Evolutionary conservation across 2,888 invertebrate genomes (phyloP).

Genomic region (Melanophora roralis): DNA sequence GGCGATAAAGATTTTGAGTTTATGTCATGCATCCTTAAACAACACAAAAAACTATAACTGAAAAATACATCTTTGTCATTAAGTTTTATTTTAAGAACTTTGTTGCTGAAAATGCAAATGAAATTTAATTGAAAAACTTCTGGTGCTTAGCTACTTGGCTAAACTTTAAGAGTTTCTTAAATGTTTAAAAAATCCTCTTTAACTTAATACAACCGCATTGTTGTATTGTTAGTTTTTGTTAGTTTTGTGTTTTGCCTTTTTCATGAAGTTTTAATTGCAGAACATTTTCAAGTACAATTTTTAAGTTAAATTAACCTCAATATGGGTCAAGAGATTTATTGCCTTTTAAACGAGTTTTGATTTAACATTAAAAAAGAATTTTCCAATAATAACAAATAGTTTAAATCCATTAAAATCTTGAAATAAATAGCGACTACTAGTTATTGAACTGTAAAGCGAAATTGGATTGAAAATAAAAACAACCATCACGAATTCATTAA

Average conservation of each 20-base stretch:
- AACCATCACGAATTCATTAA: constrained; percentile 57
- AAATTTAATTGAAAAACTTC: constrained; percentile 21
- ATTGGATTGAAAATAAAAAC: constrained; percentile 34
- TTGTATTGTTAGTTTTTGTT: neutral
- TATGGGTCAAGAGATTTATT: constrained; percentile 22
- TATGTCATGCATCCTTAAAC: constrained; percentile 29
- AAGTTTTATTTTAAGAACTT: neutral
- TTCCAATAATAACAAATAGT: constrained; percentile 33
- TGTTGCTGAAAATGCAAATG: constrained; percentile 28
- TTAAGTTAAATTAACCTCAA: neutral
- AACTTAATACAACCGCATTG: neutral
- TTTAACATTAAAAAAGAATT: constrained; percentile 3
- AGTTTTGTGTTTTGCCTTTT: too few species aligned
- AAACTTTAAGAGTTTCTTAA: neutral
- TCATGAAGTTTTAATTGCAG: neutral
- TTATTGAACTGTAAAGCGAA: constrained; percentile 37
- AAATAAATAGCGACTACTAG: neutral
- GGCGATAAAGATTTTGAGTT: too few species aligned
- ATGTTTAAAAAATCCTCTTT: neutral
- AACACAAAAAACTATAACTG: too few species aligned
- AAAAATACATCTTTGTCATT: too few species aligned
- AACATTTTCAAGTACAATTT: neutral
- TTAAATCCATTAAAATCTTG: constrained; percentile 30
- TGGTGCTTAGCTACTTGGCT: neutral
- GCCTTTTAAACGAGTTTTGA: neutral